Conservation (phyloP, 2,797 vertebrate species). For the Margarornis squamiger region DNA sequence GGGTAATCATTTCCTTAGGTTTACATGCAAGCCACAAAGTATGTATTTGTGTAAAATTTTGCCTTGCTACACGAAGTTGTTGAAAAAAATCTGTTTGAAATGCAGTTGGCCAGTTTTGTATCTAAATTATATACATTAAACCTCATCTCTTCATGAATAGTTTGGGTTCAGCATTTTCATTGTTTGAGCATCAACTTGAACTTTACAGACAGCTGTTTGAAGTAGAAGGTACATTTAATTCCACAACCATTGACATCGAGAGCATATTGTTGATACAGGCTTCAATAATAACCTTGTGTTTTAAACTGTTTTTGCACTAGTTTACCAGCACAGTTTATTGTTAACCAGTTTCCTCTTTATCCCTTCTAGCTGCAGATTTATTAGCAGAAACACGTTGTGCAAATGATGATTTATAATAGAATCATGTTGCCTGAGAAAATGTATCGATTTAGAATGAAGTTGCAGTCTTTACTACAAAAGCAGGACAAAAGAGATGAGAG, state of each 20-base stretch:
- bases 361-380: slow-evolving; percentile 67
- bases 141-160: background rate
- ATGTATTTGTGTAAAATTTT: slow-evolving; percentile 51
- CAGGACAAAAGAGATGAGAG: background rate
- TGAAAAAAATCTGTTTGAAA: slow-evolving; percentile 33
- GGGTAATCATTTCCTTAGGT: slow-evolving; percentile 43
- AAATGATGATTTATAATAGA: slow-evolving; percentile 89
- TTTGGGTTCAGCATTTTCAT: background rate
- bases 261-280: slow-evolving; percentile 5
- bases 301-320: background rate
- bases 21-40: slow-evolving; percentile 64
- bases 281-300: slow-evolving; percentile 39
- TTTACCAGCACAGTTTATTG: slow-evolving; percentile 52
- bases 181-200: background rate
- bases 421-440: slow-evolving; percentile 82
- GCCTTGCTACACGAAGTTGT: slow-evolving; percentile 28
- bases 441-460: slow-evolving; percentile 81
- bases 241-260: background rate
- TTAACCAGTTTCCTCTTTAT: slow-evolving; percentile 63
- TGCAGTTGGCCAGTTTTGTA: background rate
- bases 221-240: background rate
- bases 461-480: slow-evolving; percentile 1
- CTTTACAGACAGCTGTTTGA: background rate
- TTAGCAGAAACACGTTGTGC: slow-evolving; percentile 74
- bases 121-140: slow-evolving; percentile 20